Evolutionary conservation across 2,797 vertebrate species (phyloP), one percentile per base, ranked within the genome.

Genomic region (Buphagus erythrorhynchus): DNA sequence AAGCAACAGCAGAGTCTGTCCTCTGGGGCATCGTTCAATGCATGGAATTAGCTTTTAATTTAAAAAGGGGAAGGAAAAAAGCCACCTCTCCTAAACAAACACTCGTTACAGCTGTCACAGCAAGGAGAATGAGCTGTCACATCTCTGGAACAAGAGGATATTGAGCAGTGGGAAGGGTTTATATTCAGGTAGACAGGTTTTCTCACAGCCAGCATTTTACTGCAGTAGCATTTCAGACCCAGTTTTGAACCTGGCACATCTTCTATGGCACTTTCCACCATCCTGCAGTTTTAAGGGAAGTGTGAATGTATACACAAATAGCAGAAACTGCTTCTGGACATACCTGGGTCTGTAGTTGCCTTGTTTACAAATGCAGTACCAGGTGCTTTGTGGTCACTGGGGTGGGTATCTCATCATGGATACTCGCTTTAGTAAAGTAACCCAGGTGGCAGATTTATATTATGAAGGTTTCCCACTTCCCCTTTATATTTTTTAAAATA

Each of bases 1-100:
- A 91, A 83, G 75, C 49, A 82, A 54, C 71, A 80, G 48, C 84
- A 26, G 67, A 77, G 35, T 25, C 58, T 72, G 22, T 65, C 86
- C 91, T 95, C 84, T 69, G 73, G 84, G 79, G 55, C 66, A 88
- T 91, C 65, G 16, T 38, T 93, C 75, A 79, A 11, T 77, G 75
- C 75, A 28, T 19, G 82, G 68, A 89, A 91, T 93, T 93, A 68
- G 78, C 89, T 95, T 95, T 82, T 77, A 43, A 94, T 93, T 79
- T 29, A 59, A 79, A 92, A 80, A 6, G 10, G 11, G 28, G 22
- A 11, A 35, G 13, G 13, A 5, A 21, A 40, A 7, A 67, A 6
- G 3, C 20, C 12, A 38, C 35, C 52, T 90, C 67, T 16, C 35
- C 78, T 85, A 86, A 74, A 80, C 74, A 77, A 91, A 93, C 54